A percentile compares a stretch with the other conserved stretches of the same genome.
These are phyloP conservation scores for Glyphotaelius pellucidus DNA, from an alignment of 2,888 invertebrate species.

Conservation along the genomic window DNA sequence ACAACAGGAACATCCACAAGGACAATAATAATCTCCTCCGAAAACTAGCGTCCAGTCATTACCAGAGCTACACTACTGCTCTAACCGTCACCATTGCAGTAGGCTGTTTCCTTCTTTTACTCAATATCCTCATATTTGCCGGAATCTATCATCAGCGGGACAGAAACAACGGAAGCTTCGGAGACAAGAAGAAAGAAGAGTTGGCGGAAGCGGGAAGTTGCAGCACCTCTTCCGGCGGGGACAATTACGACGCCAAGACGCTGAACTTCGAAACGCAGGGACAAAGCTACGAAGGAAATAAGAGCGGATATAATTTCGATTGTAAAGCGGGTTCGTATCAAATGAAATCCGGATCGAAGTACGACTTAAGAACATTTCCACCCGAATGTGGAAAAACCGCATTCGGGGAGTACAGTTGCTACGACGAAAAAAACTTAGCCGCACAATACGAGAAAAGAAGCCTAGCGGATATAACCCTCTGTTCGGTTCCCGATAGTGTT, in stretches of 20 bases:
- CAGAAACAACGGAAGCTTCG: slow-evolving; percentile 75
- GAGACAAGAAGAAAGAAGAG: slow-evolving; percentile 87
- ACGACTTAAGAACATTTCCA: slow-evolving; percentile 74
- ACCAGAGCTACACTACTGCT: slow-evolving; percentile 93
- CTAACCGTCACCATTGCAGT: slow-evolving; percentile 92
- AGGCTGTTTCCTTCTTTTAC: slow-evolving; percentile 87
- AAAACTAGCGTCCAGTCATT: slow-evolving; percentile 88
- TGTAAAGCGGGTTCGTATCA: slow-evolving; percentile 78
- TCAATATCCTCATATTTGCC: slow-evolving; percentile 92
- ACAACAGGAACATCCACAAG: slow-evolving; percentile 73
- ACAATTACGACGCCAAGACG: slow-evolving; percentile 79
- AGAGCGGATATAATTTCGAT: slow-evolving; percentile 77
- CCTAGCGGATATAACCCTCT: slow-evolving; percentile 79
- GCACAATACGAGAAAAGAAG: slow-evolving; percentile 77
- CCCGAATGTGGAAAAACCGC: slow-evolving; percentile 77
- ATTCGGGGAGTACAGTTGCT: slow-evolving; percentile 83
- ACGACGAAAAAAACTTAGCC: slow-evolving; percentile 79
- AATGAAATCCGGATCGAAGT: slow-evolving; percentile 72
- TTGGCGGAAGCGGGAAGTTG: slow-evolving; percentile 85
- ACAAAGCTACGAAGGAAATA: slow-evolving; percentile 74
- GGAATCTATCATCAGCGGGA: slow-evolving; percentile 93
- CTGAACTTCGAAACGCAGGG: slow-evolving; percentile 76
- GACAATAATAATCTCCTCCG: slow-evolving; percentile 85
- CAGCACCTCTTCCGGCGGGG: slow-evolving; percentile 78
- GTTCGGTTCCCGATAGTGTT: slow-evolving; percentile 72